Evolutionary conservation across 1,140 invertebrate species (phyloP).

Genomic region (roundworm (Caenorhabditis elegans)): DNA sequence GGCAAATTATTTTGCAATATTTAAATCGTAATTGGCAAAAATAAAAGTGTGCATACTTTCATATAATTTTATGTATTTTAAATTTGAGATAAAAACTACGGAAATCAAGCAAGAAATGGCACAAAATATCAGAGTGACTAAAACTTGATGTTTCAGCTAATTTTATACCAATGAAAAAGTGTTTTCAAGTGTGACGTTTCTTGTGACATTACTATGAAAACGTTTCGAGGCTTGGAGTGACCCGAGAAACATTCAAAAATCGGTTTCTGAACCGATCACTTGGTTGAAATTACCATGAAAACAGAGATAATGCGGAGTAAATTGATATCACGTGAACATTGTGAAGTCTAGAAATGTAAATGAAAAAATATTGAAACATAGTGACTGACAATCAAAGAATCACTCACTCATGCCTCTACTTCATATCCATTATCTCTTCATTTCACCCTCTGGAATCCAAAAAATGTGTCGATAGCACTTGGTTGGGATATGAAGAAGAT

Average conservation of each 20-base stretch:
- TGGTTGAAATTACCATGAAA: background rate
- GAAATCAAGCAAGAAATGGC: too few species aligned
- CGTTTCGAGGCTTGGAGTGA: background rate
- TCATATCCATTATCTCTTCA: background rate
- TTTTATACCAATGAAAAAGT: background rate
- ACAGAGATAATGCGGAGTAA: background rate
- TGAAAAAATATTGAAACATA: constrained; percentile 28
- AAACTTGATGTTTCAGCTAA: too few species aligned
- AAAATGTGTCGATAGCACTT: background rate
- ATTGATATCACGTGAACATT: too few species aligned
- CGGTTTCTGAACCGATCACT: background rate
- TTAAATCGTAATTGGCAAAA: too few species aligned
- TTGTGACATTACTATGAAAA: background rate
- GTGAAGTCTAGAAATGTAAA: too few species aligned
- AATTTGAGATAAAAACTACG: too few species aligned
- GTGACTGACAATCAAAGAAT: constrained; percentile 25
- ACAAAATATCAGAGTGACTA: too few species aligned
- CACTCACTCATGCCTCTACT: background rate
- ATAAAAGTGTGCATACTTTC: too few species aligned
- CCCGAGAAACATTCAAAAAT: background rate
- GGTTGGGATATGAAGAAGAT: background rate
- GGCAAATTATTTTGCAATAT: too few species aligned
- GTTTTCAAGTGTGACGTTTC: background rate
- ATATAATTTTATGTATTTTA: too few species aligned
- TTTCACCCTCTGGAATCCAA: constrained; percentile 3